A percentile compares a stretch with the other conserved stretches of the same genome.
These are phyloP conservation scores for Tetropium fuscum DNA, from an alignment of 2,888 invertebrate genomes.

Conservation along the genomic window DNA sequence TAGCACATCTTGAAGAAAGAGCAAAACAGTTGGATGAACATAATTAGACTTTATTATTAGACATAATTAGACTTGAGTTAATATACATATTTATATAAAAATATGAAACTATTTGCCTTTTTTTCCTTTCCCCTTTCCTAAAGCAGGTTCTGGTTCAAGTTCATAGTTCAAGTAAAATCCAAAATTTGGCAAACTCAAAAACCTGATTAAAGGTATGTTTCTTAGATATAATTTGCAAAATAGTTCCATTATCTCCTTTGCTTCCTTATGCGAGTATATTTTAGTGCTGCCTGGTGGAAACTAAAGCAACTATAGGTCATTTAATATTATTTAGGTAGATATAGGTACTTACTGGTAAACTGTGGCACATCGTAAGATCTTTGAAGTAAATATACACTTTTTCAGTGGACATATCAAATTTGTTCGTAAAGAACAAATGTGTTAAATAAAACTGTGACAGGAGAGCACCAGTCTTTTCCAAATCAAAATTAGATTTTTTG, in stretches of 20 bases:
- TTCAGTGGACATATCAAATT: conserved; percentile 55
- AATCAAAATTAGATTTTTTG: conserved; percentile 47
- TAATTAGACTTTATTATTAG: no score
- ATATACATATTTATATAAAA: conserved; percentile 16
- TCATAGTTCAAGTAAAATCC: conserved; percentile 56
- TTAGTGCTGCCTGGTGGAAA: conserved; percentile 58
- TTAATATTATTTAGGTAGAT: no score
- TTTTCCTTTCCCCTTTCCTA: conserved; percentile 37
- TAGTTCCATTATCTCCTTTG: conserved; percentile 54
- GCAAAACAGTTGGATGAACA: conserved; percentile 60
- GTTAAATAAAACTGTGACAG: conserved; percentile 61
- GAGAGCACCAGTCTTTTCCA: conserved; percentile 57
- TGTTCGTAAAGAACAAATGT: conserved; percentile 58
- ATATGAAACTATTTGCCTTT: conserved; percentile 36
- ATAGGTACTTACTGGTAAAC: conserved; percentile 56
- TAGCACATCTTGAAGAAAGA: conserved; percentile 75
- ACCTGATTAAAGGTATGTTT: conserved; percentile 61
- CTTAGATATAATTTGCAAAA: conserved; percentile 61
- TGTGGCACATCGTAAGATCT: conserved; percentile 57
- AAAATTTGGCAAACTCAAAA: conserved; percentile 61
- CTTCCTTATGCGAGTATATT: conserved; percentile 58
- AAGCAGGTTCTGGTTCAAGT: conserved; percentile 46
- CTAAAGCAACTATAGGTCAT: conserved; percentile 44
- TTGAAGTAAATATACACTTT: conserved; percentile 61
- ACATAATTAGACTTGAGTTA: conserved; percentile 21